phyloP scores from a whole-genome alignment of 2,113 vertebrate genomes.

The Pelmatolapia mariae region DNA sequence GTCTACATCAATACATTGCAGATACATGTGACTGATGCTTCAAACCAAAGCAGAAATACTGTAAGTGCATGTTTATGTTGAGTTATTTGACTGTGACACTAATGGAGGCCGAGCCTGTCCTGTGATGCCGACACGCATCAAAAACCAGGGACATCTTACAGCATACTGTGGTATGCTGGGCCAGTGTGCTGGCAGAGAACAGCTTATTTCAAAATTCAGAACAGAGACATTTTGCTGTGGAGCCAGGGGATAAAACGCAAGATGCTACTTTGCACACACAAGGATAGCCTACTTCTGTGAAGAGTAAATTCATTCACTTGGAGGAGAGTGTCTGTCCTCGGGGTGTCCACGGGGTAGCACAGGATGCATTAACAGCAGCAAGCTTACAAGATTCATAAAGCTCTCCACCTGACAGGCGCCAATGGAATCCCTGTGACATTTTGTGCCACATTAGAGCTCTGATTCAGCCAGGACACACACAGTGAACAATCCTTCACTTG shows the following conservation, averaged over 20 bases:
- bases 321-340: constrained; percentile 29
- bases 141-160: background rate
- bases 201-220: constrained; percentile 11
- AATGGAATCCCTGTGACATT: constrained; percentile 28
- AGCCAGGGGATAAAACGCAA: background rate
- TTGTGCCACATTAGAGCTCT: background rate
- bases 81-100: constrained; percentile 25
- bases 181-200: background rate
- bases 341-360: constrained; percentile 22
- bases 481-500: background rate
- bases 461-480: background rate
- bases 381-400: constrained; percentile 48
- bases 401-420: constrained; percentile 32
- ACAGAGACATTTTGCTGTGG: background rate
- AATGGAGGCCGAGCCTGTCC: constrained; percentile 13
- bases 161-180: background rate
- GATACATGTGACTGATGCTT: background rate
- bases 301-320: constrained; percentile 30
- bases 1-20: background rate
- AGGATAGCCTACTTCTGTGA: constrained; percentile 28
- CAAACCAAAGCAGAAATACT: background rate
- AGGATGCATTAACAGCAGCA: constrained; percentile 52
- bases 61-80: background rate
- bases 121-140: constrained; percentile 2
- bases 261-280: background rate